Evolutionary conservation across 1,140 invertebrate genomes (phyloP).

Genomic region (Conopomorpha cramerella): DNA sequence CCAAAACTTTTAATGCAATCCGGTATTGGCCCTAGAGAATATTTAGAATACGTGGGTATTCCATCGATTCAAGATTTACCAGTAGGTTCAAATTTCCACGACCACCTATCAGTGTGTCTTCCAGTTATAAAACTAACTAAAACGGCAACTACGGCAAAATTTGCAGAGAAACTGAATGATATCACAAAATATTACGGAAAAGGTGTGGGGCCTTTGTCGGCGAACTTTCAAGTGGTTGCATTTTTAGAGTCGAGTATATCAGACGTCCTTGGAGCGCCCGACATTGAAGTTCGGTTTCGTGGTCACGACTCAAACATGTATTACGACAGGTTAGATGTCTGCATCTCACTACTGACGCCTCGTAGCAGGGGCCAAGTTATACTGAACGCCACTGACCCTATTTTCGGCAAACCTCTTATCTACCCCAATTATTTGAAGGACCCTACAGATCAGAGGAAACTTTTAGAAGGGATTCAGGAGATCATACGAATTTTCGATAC

Average conservation of each 20-base stretch:
- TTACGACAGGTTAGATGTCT: slow-evolving; percentile 64
- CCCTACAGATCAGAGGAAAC: slow-evolving; percentile 69
- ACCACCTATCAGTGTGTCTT: slow-evolving; percentile 62
- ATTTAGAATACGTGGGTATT: slow-evolving; percentile 57
- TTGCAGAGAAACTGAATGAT: slow-evolving; percentile 50
- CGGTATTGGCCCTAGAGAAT: slow-evolving; percentile 48
- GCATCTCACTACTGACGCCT: slow-evolving; percentile 72
- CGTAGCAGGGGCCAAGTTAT: slow-evolving; percentile 71
- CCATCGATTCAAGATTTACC: slow-evolving; percentile 64
- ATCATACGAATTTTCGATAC: slow-evolving; percentile 58
- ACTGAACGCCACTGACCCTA: slow-evolving; percentile 72
- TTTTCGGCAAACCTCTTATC: slow-evolving; percentile 71
- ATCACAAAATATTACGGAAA: slow-evolving; percentile 60
- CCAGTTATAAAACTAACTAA: slow-evolving; percentile 61
- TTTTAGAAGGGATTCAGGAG: slow-evolving; percentile 71
- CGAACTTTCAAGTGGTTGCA: slow-evolving; percentile 66
- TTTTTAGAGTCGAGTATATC: slow-evolving; percentile 65
- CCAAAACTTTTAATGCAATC: slow-evolving; percentile 61
- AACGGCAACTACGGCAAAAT: slow-evolving; percentile 53
- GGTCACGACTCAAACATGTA: slow-evolving; percentile 63
- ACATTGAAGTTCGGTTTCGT: slow-evolving; percentile 64
- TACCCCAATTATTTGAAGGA: slow-evolving; percentile 82
- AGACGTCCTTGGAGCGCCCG: slow-evolving; percentile 55
- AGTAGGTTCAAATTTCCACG: slow-evolving; percentile 77
- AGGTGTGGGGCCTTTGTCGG: slow-evolving; percentile 60